Base-by-base conservation (phyloP, 1,140 invertebrate species). In the Brachystomella parvula region DNA sequence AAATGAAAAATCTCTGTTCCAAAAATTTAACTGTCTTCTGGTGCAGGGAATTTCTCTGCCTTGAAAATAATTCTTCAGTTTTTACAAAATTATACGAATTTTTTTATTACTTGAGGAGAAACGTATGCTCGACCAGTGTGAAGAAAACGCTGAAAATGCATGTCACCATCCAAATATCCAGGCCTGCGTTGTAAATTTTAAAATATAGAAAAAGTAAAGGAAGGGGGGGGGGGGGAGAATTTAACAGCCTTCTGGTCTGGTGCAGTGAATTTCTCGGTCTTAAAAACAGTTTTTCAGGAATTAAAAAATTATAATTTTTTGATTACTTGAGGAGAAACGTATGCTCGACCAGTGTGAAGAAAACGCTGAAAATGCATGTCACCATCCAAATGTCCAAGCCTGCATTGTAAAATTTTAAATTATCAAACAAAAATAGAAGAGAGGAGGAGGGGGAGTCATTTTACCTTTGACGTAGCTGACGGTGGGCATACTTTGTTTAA, bases 401-500 rank as follows among this genome's bases (percentile, higher is more conserved):
- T 53, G 24, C 12, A 44, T 12, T 12, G n/a, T 44, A n/a, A n/a
- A 44, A 44, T 44, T 44, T 9, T 44, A 44, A 9, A 44, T n/a
- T 9, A n/a, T 12, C 9, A 44, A 44, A 44, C n/a, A 44, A 44
- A 44, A 44, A 44, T 44, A 44, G 39, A 44, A 44, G n/a, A 12
- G 9, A 44, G 39, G n/a, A 44, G n/a, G n/a, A 44, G 9, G 9
- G 9, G 9, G n/a, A 44, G 9, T 12, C 9, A 12, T 44, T 12
- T 15, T 61, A 61, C n/a, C 60, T 32, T 67, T 67, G 21, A 67
- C 66, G 29, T 66, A 66, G 29, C 58, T 61, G 3, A 66, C 66
- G n/a, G 59, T 67, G 1, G 66, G 66, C 2, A 61, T 67, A 15
- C 29, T 63, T 58, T 67, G 32, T 63, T 59, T 67, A 12, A 57